Base-by-base conservation (phyloP, 2,113 vertebrate species). In the Atherinomorus stipes region DNA sequence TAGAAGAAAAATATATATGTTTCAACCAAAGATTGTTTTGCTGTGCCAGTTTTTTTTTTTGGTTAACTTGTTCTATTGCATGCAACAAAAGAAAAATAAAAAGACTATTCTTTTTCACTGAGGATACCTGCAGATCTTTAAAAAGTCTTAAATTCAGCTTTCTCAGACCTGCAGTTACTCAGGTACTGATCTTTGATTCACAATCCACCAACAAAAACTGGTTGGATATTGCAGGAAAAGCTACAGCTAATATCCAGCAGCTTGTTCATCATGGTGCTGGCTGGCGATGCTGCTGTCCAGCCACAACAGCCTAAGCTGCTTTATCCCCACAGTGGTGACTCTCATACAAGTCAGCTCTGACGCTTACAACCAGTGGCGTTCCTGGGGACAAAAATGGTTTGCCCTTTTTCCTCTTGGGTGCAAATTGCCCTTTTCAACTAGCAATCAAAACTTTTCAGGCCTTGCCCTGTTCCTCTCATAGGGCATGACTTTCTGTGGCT, bases 361-460 rank as follows among this genome's bases (percentile, higher is more conserved):
- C 77, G 64, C 80, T 89, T 76, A 90, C 74, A 34, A 66, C 63
- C 78, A 79, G 45, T 80, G 83, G 85, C 81, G 77, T 73, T 81
- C 71, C 71, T 42, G 58, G 76, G 71, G 76, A 76, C 81, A 79
- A 65, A 42, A 70, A 65, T 66, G 65, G 70, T 64, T 78, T 88
- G 75, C 64, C 83, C 81, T 88, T 89, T 89, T 85, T 76, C 65
- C 85, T 84, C 79, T 75, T 78, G 85, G 82, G 71, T 87, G 83
- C 78, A 87, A 87, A 87, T 85, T 86, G 85, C 88, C 90, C 88
- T 90, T 90, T 90, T 81, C 85, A 88, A 81, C 57, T 66, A 38
- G 84, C 78, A 87, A 80, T 88, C 84, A 68, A 78, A 88, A 76
- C 71, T 83, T 84, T 85, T 66, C 76, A 58, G 71, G 71, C 74